Evolutionary conservation across 2,797 vertebrate genomes (phyloP), one percentile per base, ranked within the genome.

Genomic region (Anguilla pacifica): DNA sequence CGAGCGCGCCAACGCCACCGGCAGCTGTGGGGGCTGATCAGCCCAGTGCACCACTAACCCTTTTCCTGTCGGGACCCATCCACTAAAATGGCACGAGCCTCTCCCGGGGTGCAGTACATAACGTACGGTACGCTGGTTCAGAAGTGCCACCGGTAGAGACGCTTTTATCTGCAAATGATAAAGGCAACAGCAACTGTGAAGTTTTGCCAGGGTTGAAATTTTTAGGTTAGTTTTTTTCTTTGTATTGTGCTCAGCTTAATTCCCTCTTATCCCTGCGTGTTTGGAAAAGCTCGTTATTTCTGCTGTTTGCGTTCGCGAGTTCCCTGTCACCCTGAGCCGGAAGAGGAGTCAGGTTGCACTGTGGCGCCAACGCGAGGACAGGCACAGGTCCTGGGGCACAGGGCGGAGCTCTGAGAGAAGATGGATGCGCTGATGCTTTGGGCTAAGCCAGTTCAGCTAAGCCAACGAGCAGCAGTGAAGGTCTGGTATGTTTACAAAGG

Each of bases 1-100:
- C 92, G 93, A 94, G 93, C 93, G 93, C 93, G 93, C 94, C 95
- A 94, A 95, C 94, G 13, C 17, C 74, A 39, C 22, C 39, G 6
- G 74, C 39, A 31, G 25, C 70, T 31, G 70, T 35, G 70, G 35
- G 2, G 70, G 70, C 28, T 5, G 5, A 15, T 67, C 61, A 67
- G 61, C n/a, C 22, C 22, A 67, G 61, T 1, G 35, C 5, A 25
- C 61, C 61, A 67, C 25, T 7, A 15, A 9, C 10, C 22, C 25
- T n/a, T 67, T 6, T 67, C 61, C 61, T 67, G 61, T 64, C n/a
- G 22, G 61, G 61, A 64, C 22, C 35, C 61, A 6, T n/a, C 2
- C 61, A 25, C 1, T n/a, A 4, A 64, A 64, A 25, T n/a, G 1
- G 3, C n/a, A 1, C 70, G 3, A 2, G 31, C 11, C 9, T 13